A percentile compares a stretch with the other conserved stretches of the same genome.
Conservation (phyloP, 2,113 vertebrate genomes). For the Irena cyanogastra region DNA sequence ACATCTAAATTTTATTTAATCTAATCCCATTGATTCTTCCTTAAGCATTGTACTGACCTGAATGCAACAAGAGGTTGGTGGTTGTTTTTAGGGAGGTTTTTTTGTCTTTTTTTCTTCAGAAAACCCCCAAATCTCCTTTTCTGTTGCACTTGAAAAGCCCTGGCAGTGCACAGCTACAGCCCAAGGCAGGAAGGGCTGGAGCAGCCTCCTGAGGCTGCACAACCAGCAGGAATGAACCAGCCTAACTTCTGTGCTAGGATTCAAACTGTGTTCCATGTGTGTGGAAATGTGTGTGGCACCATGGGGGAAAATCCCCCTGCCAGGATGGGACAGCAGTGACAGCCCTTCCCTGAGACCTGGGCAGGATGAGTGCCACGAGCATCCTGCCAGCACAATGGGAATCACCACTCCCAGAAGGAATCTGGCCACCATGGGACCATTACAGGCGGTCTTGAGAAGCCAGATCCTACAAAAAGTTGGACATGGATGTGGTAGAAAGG, state of each 20-base stretch:
- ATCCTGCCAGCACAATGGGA: fast-evolving
- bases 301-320: not conserved
- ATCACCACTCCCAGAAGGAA: not conserved
- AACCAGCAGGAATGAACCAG: not conserved
- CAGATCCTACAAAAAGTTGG: not conserved
- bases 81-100: not conserved
- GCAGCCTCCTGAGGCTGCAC: not conserved
- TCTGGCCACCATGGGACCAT: not conserved
- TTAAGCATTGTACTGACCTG: not conserved
- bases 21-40: not conserved
- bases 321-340: not conserved
- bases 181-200: not conserved
- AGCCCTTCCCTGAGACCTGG: not conserved
- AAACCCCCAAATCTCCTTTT: not conserved
- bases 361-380: not conserved
- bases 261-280: not conserved
- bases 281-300: not conserved
- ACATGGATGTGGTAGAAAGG: not conserved
- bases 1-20: not conserved
- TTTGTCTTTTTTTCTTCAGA: not conserved
- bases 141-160: not conserved
- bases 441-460: not conserved
- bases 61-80: not conserved
- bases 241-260: not conserved
- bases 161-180: not conserved